Percentiles rank a stretch among this genome's conserved stretches.
Evolutionary conservation across 1,140 invertebrate genomes (phyloP).

Genomic region (Vanessa atalanta): DNA sequence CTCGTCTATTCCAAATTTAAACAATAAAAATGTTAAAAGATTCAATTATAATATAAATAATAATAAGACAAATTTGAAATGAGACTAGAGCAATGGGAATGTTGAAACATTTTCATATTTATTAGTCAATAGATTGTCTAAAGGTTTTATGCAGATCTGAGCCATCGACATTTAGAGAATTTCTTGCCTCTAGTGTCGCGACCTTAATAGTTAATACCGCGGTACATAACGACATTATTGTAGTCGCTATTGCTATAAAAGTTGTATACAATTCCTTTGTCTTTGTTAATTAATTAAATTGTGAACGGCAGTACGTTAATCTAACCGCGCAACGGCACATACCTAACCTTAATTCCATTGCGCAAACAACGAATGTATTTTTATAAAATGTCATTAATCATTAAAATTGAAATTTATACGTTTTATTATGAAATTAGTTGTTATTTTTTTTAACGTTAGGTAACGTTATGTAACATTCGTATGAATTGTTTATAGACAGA

Average conservation of each 20-base stretch:
- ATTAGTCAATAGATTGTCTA: constrained; percentile 35
- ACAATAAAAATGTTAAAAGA: too few relatives aligned
- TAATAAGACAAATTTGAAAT: neutral
- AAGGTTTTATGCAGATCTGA: constrained; percentile 40
- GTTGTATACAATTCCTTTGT: constrained; percentile 25
- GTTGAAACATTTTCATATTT: constrained; percentile 37
- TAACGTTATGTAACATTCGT: too few relatives aligned
- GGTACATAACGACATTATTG: constrained; percentile 20
- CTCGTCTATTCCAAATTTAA: neutral
- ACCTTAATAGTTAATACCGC: constrained; percentile 30
- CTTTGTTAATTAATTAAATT: constrained; percentile 33
- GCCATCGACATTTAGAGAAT: constrained; percentile 41
- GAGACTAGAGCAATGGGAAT: constrained; percentile 24
- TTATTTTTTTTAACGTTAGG: too few relatives aligned
- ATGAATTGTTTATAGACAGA: too few relatives aligned
- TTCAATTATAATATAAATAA: neutral
- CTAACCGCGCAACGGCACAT: neutral
- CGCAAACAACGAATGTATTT: neutral
- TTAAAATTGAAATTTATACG: neutral
- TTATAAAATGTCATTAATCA: neutral
- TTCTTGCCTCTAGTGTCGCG: constrained; percentile 25
- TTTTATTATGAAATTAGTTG: too few relatives aligned
- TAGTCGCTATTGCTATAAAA: constrained; percentile 19
- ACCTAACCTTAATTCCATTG: neutral
- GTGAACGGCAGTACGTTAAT: constrained; percentile 12